These are phyloP conservation scores for Geococcyx californianus DNA, from an alignment of 2,113 vertebrate genomes.

Conservation along the genomic window DNA sequence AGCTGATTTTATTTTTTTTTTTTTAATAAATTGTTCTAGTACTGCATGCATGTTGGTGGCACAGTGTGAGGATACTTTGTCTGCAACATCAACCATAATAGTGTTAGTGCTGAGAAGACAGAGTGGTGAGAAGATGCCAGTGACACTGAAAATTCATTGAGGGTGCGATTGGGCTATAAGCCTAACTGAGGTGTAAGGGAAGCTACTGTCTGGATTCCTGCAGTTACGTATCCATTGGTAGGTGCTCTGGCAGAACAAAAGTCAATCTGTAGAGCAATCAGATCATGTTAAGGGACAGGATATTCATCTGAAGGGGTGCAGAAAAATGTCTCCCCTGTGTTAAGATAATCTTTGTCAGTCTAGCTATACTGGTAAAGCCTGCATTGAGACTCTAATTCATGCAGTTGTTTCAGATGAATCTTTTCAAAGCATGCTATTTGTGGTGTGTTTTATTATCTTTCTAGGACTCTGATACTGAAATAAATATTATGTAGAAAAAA, in stretches of 20 bases:
- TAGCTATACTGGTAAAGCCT: neutral
- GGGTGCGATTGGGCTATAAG: neutral
- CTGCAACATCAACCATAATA: neutral
- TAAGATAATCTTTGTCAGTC: neutral
- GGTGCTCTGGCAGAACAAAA: neutral
- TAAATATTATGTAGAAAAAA: neutral
- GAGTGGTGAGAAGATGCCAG: neutral
- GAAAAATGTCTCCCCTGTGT: neutral
- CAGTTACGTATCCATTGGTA: neutral
- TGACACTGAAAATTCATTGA: neutral
- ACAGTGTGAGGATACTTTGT: neutral
- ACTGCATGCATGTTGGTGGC: neutral
- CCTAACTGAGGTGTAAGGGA: neutral
- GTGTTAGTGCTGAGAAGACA: neutral
- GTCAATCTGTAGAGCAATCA: neutral
- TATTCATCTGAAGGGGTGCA: neutral
- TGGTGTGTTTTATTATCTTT: neutral
- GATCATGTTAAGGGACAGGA: rapidly evolving
- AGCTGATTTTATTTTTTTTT: neutral
- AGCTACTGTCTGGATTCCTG: neutral
- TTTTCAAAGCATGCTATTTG: neutral
- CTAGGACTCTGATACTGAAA: neutral
- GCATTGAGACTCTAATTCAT: neutral
- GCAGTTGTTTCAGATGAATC: neutral
- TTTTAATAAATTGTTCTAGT: neutral